phyloP scores from a whole-genome alignment of 2,888 invertebrate species.

The Callinectes sapidus region DNA sequence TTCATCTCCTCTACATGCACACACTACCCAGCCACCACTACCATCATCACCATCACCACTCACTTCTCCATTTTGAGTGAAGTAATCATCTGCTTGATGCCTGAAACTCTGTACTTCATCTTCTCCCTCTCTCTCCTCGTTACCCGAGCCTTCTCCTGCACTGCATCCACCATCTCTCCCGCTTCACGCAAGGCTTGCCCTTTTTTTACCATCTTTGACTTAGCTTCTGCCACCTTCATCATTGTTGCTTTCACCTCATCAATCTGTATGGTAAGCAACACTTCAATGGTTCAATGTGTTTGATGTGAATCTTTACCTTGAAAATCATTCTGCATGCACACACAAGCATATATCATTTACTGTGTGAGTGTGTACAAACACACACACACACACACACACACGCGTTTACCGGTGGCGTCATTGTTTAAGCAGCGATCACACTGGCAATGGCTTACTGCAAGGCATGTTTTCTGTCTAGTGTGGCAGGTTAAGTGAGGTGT shows the following conservation, averaged over 20 bases:
- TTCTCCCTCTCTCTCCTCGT: constrained; percentile 92
- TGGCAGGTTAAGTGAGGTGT: too few species aligned
- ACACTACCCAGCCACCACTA: neutral
- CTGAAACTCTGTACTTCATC: constrained; percentile 88
- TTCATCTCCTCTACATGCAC: neutral
- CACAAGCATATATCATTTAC: too few species aligned
- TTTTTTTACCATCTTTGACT: constrained; percentile 85
- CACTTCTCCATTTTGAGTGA: constrained; percentile 86
- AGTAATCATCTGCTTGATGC: constrained; percentile 90
- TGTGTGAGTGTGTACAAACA: too few species aligned
- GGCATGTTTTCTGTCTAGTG: too few species aligned
- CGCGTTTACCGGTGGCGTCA: too few species aligned
- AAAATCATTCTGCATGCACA: too few species aligned
- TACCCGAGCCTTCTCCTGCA: constrained; percentile 87
- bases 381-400: too few species aligned
- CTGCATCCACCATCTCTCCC: constrained; percentile 86
- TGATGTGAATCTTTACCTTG: too few species aligned
- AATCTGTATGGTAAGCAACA: neutral
- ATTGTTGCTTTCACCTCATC: constrained; percentile 90
- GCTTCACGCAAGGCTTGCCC: constrained; percentile 88
- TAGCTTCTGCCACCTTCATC: constrained; percentile 86
- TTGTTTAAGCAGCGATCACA: too few species aligned
- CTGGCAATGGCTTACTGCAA: too few species aligned
- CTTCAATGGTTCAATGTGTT: too few species aligned
- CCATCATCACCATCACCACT: neutral